Conservation (phyloP, 2,797 vertebrate genomes). For the Taenioides sp. region DNA sequence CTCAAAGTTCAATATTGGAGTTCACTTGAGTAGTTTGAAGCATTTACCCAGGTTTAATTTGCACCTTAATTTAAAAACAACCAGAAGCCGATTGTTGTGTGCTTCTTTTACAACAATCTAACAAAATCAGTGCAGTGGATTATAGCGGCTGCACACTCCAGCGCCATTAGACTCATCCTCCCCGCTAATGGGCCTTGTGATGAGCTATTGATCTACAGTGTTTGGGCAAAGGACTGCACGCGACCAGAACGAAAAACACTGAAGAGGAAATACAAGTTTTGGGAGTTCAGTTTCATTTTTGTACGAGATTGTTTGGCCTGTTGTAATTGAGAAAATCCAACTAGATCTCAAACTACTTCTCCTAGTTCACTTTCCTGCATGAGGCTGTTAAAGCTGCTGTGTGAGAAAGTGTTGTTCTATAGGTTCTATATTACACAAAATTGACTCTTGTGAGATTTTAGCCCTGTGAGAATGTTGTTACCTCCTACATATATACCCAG, state of each 20-base stretch:
- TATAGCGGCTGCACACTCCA: slow-evolving; percentile 57
- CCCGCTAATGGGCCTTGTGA: slow-evolving; percentile 76
- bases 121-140: slow-evolving; percentile 41
- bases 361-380: neutral
- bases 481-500: no score
- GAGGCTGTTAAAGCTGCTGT: neutral
- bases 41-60: slow-evolving; percentile 47
- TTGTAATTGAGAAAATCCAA: neutral
- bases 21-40: slow-evolving; percentile 8
- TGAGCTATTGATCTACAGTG: slow-evolving; percentile 76
- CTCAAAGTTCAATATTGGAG: neutral
- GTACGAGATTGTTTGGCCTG: neutral
- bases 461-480: no score
- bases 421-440: no score
- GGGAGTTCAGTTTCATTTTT: neutral
- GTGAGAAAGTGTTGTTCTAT: neutral
- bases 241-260: slow-evolving; percentile 32
- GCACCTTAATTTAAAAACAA: slow-evolving; percentile 31
- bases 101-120: slow-evolving; percentile 35
- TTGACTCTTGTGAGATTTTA: no score
- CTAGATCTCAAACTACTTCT: neutral
- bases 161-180: slow-evolving; percentile 70
- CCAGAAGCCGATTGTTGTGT: slow-evolving; percentile 21
- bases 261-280: slow-evolving; percentile 13
- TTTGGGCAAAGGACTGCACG: slow-evolving; percentile 37